Conservation (phyloP, 2,888 invertebrate species). For the Anarsia innoxiella region DNA sequence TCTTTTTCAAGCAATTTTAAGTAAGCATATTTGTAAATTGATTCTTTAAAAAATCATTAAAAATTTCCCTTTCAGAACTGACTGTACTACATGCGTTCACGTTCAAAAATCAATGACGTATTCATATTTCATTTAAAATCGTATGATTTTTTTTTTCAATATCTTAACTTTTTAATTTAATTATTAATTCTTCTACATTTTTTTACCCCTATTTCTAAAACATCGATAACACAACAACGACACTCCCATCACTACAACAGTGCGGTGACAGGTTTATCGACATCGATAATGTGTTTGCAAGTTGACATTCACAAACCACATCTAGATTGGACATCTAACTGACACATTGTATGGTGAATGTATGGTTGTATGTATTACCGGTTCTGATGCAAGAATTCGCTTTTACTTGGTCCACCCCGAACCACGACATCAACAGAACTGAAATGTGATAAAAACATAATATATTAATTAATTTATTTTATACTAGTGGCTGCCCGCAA, state of each 20-base stretch:
- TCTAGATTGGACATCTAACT: slow-evolving; percentile 32
- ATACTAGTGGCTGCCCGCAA: too few relatives aligned
- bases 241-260: slow-evolving; percentile 7
- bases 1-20: too few relatives aligned
- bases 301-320: slow-evolving; percentile 28
- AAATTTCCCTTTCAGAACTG: too few relatives aligned
- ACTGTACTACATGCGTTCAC: too few relatives aligned
- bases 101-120: too few relatives aligned
- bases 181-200: too few relatives aligned
- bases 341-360: too few relatives aligned
- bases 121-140: too few relatives aligned
- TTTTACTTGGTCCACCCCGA: slow-evolving; percentile 68
- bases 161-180: too few relatives aligned
- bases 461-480: slow-evolving; percentile 1
- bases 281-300: slow-evolving; percentile 26
- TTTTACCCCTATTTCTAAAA: not conserved
- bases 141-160: too few relatives aligned
- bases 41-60: too few relatives aligned
- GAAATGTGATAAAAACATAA: slow-evolving; percentile 37
- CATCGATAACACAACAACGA: not conserved
- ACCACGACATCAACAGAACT: slow-evolving; percentile 74
- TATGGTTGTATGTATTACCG: slow-evolving; percentile 46
- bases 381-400: slow-evolving; percentile 69
- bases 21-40: too few relatives aligned
- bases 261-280: slow-evolving; percentile 7